Conservation (phyloP, 2,888 invertebrate species). For the Eumerus sabulonum region DNA sequence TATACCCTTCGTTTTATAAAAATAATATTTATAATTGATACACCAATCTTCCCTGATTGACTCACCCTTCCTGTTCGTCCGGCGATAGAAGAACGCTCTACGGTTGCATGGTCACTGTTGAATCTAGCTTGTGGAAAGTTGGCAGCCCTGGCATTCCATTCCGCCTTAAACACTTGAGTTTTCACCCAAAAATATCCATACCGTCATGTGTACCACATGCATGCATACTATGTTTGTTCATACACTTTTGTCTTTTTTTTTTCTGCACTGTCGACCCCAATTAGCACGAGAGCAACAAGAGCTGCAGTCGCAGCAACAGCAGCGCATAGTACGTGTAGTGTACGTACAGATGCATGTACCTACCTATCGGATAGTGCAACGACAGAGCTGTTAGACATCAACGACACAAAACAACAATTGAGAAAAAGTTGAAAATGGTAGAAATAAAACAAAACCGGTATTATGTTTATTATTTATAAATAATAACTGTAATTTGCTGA, state of each 20-base stretch:
- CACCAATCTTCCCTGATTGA: neutral
- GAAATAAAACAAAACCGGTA: conserved; percentile 15
- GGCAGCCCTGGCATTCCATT: conserved; percentile 27
- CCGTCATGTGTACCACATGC: neutral
- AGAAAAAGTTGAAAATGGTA: conserved; percentile 1
- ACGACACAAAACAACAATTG: conserved; percentile 5
- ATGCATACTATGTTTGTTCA: neutral
- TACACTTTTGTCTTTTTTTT: conserved; percentile 10
- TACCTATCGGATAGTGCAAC: no score
- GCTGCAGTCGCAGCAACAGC: neutral
- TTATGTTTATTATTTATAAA: conserved; percentile 51
- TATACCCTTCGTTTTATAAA: conserved; percentile 7
- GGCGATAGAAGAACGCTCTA: no score
- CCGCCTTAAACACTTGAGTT: neutral
- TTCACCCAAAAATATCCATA: conserved; percentile 8
- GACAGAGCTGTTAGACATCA: conserved; percentile 13
- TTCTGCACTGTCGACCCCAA: conserved; percentile 46
- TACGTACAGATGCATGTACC: no score
- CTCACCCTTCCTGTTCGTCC: neutral
- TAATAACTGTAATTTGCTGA: conserved; percentile 49
- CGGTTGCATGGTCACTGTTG: neutral
- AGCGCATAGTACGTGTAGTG: neutral
- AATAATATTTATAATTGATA: neutral
- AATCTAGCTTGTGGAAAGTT: conserved; percentile 20
- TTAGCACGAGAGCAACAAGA: neutral